A percentile compares a stretch with the other conserved stretches of the same genome.
Conservation (phyloP, 2,888 invertebrate genomes). For the Andrena bucephala region DNA sequence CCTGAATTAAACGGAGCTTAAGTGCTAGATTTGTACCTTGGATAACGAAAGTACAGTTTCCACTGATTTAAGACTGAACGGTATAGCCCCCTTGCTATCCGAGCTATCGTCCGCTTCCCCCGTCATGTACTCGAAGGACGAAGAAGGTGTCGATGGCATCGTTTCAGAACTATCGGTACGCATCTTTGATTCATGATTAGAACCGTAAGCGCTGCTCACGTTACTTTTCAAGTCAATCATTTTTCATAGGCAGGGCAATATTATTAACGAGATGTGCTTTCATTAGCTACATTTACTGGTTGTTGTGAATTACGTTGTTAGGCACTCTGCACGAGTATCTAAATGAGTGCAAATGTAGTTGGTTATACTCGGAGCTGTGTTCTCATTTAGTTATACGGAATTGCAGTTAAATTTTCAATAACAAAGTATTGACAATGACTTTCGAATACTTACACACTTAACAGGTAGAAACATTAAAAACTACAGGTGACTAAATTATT, state of each 20-base stretch:
- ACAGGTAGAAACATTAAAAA: not conserved
- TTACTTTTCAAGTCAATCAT: slow-evolving; percentile 67
- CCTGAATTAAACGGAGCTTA: not conserved
- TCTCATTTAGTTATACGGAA: not conserved
- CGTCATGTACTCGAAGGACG: slow-evolving; percentile 88
- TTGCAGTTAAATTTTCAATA: not conserved
- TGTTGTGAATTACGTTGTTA: not conserved
- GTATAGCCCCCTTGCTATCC: slow-evolving; percentile 87
- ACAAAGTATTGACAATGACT: not conserved
- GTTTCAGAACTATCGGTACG: slow-evolving; percentile 85
- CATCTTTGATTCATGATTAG: slow-evolving; percentile 83
- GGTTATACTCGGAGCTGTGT: not conserved
- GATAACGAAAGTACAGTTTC: slow-evolving; percentile 85
- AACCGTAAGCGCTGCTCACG: slow-evolving; percentile 30
- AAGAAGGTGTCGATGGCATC: slow-evolving; percentile 86
- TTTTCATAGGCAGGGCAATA: slow-evolving; percentile 90
- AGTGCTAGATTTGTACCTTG: slow-evolving; percentile 80
- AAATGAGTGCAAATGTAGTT: not conserved
- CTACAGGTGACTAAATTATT: not conserved
- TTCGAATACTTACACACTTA: not conserved
- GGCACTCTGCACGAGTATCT: not conserved
- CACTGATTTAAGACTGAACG: slow-evolving; percentile 85
- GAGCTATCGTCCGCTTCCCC: slow-evolving; percentile 87
- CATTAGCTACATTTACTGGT: not conserved
- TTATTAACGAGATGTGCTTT: slow-evolving; percentile 93